These are phyloP conservation scores for Diplolepis rosae DNA, from an alignment of 2,888 invertebrate genomes.

Conservation along the genomic window DNA sequence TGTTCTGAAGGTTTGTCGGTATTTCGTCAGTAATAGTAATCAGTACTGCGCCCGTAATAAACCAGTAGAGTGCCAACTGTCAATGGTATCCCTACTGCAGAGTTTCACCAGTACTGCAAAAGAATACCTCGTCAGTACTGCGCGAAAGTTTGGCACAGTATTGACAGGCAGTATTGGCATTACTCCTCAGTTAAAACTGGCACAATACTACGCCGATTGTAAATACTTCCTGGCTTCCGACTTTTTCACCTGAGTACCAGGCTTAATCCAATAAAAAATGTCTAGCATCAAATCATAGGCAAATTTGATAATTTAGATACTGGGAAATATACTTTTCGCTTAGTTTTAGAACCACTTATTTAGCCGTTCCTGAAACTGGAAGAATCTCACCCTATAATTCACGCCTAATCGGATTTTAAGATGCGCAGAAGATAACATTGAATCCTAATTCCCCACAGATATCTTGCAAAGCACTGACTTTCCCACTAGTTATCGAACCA, in stretches of 20 bases:
- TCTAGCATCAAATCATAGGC: background rate
- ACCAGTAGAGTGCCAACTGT: too few relatives aligned
- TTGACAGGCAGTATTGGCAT: too few relatives aligned
- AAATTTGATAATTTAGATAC: background rate
- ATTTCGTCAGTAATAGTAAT: too few relatives aligned
- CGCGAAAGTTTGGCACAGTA: too few relatives aligned
- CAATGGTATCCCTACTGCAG: too few relatives aligned
- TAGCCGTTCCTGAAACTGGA: constrained; percentile 17
- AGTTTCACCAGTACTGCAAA: too few relatives aligned
- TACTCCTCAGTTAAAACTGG: too few relatives aligned
- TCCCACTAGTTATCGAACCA: constrained; percentile 27
- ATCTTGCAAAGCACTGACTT: constrained; percentile 22
- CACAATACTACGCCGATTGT: too few relatives aligned
- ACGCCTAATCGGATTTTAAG: constrained; percentile 31
- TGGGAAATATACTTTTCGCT: background rate
- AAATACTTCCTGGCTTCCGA: background rate
- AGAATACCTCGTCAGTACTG: too few relatives aligned
- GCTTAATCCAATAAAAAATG: too few relatives aligned
- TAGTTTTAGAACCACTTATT: background rate
- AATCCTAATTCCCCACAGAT: constrained; percentile 30
- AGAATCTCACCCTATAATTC: constrained; percentile 26
- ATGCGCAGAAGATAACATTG: constrained; percentile 23
- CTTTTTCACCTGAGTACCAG: background rate
- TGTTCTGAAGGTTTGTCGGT: too few relatives aligned
- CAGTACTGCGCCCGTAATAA: too few relatives aligned